A percentile compares a stretch with the other conserved stretches of the same genome.
Conservation (phyloP, 2,113 vertebrate species). For the Melanerpes formicivorus region DNA sequence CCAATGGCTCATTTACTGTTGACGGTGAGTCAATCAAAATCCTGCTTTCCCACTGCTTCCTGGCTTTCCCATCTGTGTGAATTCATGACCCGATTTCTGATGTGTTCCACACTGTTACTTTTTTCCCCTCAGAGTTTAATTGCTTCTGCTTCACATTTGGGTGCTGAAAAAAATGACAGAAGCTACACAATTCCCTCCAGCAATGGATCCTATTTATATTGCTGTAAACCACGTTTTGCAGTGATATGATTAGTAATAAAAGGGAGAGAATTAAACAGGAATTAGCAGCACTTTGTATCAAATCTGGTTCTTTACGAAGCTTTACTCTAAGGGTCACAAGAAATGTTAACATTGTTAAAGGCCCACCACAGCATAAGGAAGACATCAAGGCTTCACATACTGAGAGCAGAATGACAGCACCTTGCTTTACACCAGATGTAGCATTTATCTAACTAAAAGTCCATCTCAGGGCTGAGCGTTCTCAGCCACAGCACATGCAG, state of each 20-base stretch:
- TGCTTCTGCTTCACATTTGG: conserved; percentile 75
- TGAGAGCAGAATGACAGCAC: neutral
- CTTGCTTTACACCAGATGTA: neutral
- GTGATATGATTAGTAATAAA: conserved; percentile 76
- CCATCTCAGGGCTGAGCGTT: neutral
- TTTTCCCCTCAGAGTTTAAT: conserved; percentile 74
- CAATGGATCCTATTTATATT: conserved; percentile 72
- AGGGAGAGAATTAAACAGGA: conserved; percentile 68
- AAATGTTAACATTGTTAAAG: neutral
- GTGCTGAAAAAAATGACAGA: conserved; percentile 77
- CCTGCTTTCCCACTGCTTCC: conserved; percentile 69
- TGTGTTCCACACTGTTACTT: conserved; percentile 74
- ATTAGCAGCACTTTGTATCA: conserved; percentile 54
- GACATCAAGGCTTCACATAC: neutral
- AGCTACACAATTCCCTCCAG: conserved; percentile 71
- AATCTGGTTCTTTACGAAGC: conserved; percentile 31
- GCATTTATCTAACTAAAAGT: neutral
- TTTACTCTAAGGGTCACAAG: conserved; percentile 27
- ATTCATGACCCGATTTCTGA: conserved; percentile 76
- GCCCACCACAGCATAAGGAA: neutral
- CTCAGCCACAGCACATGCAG: neutral
- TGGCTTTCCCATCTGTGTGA: conserved; percentile 73
- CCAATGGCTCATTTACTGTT: conserved; percentile 72
- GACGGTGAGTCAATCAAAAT: conserved; percentile 72
- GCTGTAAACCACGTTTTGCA: conserved; percentile 69